Conservation (phyloP, 2,888 invertebrate genomes). For the Idaea aversata region DNA sequence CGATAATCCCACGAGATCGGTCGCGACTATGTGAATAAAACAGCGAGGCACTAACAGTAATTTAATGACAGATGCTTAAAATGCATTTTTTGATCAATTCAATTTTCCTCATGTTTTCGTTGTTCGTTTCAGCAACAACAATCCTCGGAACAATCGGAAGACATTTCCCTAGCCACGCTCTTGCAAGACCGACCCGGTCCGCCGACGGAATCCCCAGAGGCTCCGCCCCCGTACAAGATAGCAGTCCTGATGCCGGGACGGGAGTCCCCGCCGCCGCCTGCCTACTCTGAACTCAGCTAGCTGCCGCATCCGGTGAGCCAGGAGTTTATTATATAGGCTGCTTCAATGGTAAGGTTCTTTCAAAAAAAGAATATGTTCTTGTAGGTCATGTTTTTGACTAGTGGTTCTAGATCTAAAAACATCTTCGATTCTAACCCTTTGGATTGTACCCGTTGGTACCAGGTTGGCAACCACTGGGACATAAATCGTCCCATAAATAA, state of each 20-base stretch:
- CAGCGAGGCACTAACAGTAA: not conserved
- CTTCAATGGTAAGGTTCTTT: constrained; percentile 33
- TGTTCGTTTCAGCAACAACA: constrained; percentile 34
- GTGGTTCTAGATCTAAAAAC: too few relatives aligned
- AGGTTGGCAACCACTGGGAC: not conserved
- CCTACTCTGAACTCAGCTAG: constrained; percentile 88
- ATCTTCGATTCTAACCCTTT: too few relatives aligned
- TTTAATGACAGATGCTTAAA: not conserved
- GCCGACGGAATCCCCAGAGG: constrained; percentile 43
- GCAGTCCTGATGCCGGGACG: constrained; percentile 85
- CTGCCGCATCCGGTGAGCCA: constrained; percentile 50
- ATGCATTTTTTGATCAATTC: not conserved
- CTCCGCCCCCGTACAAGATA: constrained; percentile 91
- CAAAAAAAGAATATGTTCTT: not conserved
- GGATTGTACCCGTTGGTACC: not conserved
- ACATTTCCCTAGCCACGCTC: constrained; percentile 57
- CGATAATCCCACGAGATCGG: too few relatives aligned
- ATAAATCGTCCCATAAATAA: not conserved
- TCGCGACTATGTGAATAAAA: not conserved
- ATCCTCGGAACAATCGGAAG: constrained; percentile 56
- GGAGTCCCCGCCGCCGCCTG: constrained; percentile 82
- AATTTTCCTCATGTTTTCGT: not conserved
- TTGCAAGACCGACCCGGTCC: constrained; percentile 43
- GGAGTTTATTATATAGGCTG: constrained; percentile 66
- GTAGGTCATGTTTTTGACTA: not conserved